These are phyloP conservation scores for Mystacornis crossleyi DNA, from an alignment of 2,113 vertebrate genomes.

Conservation along the genomic window DNA sequence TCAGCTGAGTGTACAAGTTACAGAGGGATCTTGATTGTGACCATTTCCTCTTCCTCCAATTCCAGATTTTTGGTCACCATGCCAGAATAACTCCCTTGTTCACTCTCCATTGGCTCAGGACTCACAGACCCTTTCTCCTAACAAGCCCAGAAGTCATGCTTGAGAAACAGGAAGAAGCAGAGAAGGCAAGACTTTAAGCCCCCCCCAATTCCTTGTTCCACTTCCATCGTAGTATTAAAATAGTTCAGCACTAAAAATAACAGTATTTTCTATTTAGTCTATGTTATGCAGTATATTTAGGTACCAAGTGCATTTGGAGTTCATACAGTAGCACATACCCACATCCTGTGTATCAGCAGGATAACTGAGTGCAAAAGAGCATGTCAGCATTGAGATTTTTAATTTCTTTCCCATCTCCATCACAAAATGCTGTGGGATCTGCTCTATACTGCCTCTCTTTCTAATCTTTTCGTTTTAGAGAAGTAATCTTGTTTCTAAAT, in stretches of 20 bases:
- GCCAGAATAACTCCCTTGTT: neutral
- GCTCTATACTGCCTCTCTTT: neutral
- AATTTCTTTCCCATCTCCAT: neutral
- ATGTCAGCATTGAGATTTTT: accelerated
- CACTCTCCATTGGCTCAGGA: neutral
- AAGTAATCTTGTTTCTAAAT: accelerated
- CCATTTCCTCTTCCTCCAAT: neutral
- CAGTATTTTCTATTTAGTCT: neutral
- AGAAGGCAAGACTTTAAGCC: neutral
- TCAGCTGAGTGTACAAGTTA: neutral
- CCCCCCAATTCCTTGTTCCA: neutral
- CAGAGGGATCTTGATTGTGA: neutral
- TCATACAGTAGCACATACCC: neutral
- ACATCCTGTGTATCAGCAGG: neutral
- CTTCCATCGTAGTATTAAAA: neutral
- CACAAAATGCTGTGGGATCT: neutral
- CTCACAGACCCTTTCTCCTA: neutral
- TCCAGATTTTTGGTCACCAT: neutral
- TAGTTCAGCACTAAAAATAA: neutral
- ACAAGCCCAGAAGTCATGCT: neutral
- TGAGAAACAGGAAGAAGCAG: neutral
- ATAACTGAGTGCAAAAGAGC: neutral
- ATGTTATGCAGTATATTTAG: neutral
- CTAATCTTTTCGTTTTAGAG: neutral
- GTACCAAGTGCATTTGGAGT: accelerated